Evolutionary conservation across 2,113 vertebrate genomes (phyloP), one percentile per base, ranked within the genome.

Genomic region (Rostratula benghalensis): DNA sequence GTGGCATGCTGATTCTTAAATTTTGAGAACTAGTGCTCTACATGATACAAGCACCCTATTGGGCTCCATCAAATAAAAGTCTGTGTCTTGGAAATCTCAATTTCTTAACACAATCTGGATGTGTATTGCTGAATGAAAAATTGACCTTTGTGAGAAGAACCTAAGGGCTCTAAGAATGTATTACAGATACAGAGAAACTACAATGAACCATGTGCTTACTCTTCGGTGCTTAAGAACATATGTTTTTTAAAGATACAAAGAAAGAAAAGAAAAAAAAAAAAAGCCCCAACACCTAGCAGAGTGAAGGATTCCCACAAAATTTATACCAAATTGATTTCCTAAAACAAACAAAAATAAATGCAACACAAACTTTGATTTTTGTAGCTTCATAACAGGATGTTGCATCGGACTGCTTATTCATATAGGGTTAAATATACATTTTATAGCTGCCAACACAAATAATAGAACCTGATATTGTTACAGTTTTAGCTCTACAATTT

Each of bases 1-100:
- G 94, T 84, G 83, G 48, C 83, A 78, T 87, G 90, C 88, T 96
- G 95, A 80, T 90, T 92, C 88, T 83, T 83, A 84, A 63, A 90
- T 83, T 91, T 78, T 68, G 76, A 93, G 87, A 93, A 92, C 64
- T 87, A 74, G 39, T 60, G 53, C 90, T 79, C 92, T 75, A 87
- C 54, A 1, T 87, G 94, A 94, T 13, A 50, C 48, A 41, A 92
- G 90, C 86, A 78, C 83, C 89, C 89, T 60, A 83, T 56, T 67
- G 92, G 95, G 90, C 22, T 93, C 87, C 78, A 87, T 83, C 88
- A 94, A 86, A 81, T 46, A 69, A 16, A 93, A 94, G 79, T 85
- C 95, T 83, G 4, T 70, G 51, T 79, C 78, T 39, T 11, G 77
- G 84, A 96, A 93, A 93, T 60, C 63, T 69, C 56, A 59, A 83